A percentile compares a stretch with the other conserved stretches of the same genome.
phyloP scores from a whole-genome alignment of 2,797 vertebrate species.

The Clamator glandarius region DNA sequence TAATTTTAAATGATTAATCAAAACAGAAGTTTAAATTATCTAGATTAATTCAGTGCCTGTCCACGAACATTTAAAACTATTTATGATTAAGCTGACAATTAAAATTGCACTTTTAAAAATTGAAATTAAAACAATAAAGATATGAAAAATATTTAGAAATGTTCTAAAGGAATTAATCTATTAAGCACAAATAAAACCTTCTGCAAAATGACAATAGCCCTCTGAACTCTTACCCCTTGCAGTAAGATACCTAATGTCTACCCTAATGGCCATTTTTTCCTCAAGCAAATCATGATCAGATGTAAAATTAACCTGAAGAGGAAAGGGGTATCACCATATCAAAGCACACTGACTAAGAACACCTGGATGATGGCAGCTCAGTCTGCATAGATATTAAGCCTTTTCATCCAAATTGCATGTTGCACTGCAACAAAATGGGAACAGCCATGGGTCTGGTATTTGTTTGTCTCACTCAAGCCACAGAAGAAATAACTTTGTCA shows the following conservation, averaged over 20 bases:
- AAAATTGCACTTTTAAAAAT: background rate
- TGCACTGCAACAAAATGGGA: background rate
- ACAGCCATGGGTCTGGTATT: background rate
- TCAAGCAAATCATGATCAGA: background rate
- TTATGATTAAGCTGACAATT: background rate
- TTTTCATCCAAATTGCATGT: background rate
- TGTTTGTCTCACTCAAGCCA: background rate
- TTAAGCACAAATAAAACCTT: background rate
- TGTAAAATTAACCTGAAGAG: background rate
- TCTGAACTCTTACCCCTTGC: fast-evolving
- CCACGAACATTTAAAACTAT: background rate
- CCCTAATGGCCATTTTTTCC: background rate
- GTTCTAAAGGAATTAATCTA: background rate
- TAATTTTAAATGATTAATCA: background rate
- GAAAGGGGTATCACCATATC: background rate
- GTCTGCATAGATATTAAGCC: fast-evolving
- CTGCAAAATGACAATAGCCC: background rate
- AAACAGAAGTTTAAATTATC: background rate
- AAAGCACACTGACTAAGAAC: background rate
- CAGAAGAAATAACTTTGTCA: background rate
- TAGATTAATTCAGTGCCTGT: background rate
- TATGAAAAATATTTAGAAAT: background rate
- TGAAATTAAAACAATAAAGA: background rate
- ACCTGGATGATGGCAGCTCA: fast-evolving
- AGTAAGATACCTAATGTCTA: background rate